Evolutionary conservation across 2,113 vertebrate species (phyloP).

Genomic region (Cyphomyrus plagiostoma): DNA sequence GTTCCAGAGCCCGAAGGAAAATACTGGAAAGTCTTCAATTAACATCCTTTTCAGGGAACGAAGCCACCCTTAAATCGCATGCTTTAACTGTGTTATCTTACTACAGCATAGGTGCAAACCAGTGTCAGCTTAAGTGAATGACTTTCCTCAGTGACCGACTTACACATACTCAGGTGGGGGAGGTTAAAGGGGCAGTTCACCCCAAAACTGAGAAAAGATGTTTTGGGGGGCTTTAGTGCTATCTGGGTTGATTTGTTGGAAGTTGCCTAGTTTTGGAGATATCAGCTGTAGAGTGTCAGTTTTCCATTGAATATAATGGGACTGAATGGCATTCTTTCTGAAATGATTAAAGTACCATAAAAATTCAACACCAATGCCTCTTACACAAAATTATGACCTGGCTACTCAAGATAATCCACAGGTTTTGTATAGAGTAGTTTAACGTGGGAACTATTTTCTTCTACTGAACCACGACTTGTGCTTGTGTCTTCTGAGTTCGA

Average conservation of each 20-base stretch:
- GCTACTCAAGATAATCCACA: neutral
- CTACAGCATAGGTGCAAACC: neutral
- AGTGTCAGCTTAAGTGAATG: neutral
- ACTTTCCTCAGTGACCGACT: neutral
- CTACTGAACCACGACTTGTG: neutral
- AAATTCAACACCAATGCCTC: neutral
- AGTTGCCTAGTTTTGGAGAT: neutral
- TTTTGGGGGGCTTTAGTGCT: neutral
- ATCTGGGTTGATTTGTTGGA: neutral
- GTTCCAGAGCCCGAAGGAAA: neutral
- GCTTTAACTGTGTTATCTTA: neutral
- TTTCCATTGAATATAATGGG: neutral
- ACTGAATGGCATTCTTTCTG: neutral
- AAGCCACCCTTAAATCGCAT: neutral
- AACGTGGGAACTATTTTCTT: neutral
- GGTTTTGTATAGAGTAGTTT: neutral
- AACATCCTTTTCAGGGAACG: neutral
- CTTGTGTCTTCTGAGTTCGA: neutral
- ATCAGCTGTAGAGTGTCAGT: neutral
- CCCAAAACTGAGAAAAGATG: neutral
- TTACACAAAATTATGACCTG: neutral
- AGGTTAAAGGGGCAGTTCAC: no score
- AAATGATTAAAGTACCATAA: neutral
- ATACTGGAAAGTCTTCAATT: neutral
- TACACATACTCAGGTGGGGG: neutral